A percentile compares a stretch with the other conserved stretches of the same genome.
Conservation (phyloP, 2,888 invertebrate genomes). For the Neuroscelio doddi region DNA sequence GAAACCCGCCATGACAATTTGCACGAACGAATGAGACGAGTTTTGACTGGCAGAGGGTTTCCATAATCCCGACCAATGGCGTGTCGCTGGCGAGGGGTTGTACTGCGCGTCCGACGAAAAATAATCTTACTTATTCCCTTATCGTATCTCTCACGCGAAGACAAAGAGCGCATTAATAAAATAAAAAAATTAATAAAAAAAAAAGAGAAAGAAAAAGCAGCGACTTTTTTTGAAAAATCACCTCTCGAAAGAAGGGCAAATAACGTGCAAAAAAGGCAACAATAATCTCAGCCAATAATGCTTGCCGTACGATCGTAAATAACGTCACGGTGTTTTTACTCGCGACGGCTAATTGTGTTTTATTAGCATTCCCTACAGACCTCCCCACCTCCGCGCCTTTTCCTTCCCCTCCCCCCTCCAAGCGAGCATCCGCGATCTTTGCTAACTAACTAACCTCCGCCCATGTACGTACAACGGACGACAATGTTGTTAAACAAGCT, state of each 20-base stretch:
- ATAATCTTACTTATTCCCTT: conserved; percentile 13
- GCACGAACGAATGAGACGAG: too few species aligned
- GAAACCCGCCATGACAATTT: too few species aligned
- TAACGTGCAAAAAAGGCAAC: conserved; percentile 25
- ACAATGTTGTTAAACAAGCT: conserved; percentile 64
- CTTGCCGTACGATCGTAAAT: conserved; percentile 59
- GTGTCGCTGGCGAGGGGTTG: conserved; percentile 21
- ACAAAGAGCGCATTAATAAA: conserved; percentile 1
- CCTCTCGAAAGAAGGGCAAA: conserved; percentile 1
- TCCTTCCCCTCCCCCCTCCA: conserved; percentile 13
- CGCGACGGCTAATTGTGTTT: conserved; percentile 68
- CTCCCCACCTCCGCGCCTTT: conserved; percentile 4
- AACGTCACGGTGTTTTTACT: conserved; percentile 62
- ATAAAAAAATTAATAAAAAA: not conserved
- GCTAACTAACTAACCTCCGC: conserved; percentile 62
- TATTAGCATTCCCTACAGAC: conserved; percentile 61
- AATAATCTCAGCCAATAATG: conserved; percentile 49
- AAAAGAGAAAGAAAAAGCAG: too few species aligned
- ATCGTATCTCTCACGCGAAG: conserved; percentile 10
- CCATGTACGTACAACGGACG: conserved; percentile 59
- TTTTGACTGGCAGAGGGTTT: too few species aligned
- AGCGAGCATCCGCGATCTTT: conserved; percentile 51
- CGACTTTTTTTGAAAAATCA: conserved; percentile 3
- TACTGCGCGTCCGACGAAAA: conserved; percentile 17
- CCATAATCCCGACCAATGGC: conserved; percentile 32